Evolutionary conservation across 2,888 invertebrate species (phyloP).

Genomic region (Drepana falcataria): DNA sequence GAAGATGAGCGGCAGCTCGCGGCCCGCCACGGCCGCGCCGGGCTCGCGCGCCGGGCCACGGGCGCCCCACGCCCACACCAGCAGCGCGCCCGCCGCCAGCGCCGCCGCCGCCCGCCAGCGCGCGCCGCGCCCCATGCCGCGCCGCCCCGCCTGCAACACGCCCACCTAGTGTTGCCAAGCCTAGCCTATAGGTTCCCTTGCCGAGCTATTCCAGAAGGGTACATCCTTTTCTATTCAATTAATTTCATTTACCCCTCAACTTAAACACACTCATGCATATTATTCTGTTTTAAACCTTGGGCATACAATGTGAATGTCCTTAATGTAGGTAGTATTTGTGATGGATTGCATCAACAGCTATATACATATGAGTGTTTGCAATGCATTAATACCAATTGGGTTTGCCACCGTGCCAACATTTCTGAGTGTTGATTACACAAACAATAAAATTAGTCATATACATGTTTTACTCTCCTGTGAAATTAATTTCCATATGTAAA

Average conservation of each 20-base stretch:
- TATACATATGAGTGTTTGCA: too few species aligned
- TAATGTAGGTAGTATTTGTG: too few species aligned
- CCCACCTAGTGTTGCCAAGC: background rate
- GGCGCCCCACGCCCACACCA: slow-evolving; percentile 35
- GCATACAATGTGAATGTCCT: too few species aligned
- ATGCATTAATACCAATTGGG: too few species aligned
- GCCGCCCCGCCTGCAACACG: slow-evolving; percentile 8
- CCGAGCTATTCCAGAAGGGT: background rate
- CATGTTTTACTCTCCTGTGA: background rate
- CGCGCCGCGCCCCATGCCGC: slow-evolving; percentile 31
- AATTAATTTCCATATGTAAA: background rate
- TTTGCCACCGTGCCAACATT: too few species aligned
- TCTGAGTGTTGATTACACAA: too few species aligned
- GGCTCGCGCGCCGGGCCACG: slow-evolving; percentile 15
- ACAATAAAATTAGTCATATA: background rate
- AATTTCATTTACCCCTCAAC: too few species aligned
- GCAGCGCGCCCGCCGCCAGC: slow-evolving; percentile 31
- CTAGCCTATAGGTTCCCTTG: background rate
- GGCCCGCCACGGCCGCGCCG: slow-evolving; percentile 77
- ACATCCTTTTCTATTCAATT: too few species aligned
- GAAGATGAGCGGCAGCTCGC: slow-evolving; percentile 95
- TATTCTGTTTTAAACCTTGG: too few species aligned
- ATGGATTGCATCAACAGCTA: too few species aligned
- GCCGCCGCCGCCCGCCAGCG: slow-evolving; percentile 26
- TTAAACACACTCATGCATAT: too few species aligned